Evolutionary conservation across 2,888 invertebrate species (phyloP).

Genomic region (Netelia melanura): DNA sequence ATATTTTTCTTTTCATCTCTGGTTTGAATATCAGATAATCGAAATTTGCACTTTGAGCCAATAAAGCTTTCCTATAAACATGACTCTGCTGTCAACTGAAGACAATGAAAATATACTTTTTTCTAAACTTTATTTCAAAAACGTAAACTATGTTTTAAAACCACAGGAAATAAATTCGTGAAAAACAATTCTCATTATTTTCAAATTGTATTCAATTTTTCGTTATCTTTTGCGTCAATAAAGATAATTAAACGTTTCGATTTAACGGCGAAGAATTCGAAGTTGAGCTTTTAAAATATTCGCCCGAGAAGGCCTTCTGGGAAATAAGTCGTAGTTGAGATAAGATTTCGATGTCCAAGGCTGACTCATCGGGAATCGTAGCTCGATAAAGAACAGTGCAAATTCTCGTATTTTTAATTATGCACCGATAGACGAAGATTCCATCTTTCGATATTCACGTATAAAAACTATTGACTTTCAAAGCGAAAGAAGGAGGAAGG

Average conservation of each 20-base stretch:
- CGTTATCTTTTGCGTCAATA: too few species aligned
- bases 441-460: constrained; percentile 74
- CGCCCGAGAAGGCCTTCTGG: not conserved
- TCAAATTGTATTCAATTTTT: too few species aligned
- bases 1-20: too few species aligned
- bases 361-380: constrained; percentile 24
- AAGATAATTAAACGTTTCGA: not conserved
- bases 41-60: too few species aligned
- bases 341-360: constrained; percentile 23
- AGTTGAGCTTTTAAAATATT: not conserved
- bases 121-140: too few species aligned
- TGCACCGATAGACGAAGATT: constrained; percentile 66
- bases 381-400: not conserved
- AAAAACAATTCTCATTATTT: too few species aligned
- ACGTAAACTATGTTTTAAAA: too few species aligned
- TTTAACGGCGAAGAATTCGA: not conserved
- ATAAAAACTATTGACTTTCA: constrained; percentile 74
- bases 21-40: too few species aligned
- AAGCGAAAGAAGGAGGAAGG: constrained; percentile 8
- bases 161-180: too few species aligned
- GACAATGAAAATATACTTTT: too few species aligned
- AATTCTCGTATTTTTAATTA: constrained; percentile 31
- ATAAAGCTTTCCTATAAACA: too few species aligned
- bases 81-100: too few species aligned
- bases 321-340: not conserved